These are phyloP conservation scores for Tetraneura akinire DNA, from an alignment of 1,140 invertebrate species.

Conservation along the genomic window DNA sequence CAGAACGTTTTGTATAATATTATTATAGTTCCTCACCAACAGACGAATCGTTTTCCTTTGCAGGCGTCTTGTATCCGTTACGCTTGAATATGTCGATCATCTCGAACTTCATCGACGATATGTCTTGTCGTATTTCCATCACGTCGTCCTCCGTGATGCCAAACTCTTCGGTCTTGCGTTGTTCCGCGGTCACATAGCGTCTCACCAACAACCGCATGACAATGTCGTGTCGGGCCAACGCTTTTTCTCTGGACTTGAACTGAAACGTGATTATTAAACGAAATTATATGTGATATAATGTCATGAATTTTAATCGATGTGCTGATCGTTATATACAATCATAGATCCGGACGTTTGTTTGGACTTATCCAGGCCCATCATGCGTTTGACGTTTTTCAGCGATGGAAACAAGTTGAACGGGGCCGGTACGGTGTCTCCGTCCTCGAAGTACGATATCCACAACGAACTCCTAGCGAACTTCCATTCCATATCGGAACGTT, in stretches of 20 bases:
- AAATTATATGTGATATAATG: not conserved
- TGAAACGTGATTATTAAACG: conserved; percentile 55
- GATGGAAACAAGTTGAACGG: conserved; percentile 88
- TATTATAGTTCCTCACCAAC: conserved; percentile 61
- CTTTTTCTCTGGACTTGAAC: conserved; percentile 71
- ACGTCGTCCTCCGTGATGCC: conserved; percentile 94
- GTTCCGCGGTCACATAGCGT: conserved; percentile 81
- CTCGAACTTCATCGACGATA: conserved; percentile 82
- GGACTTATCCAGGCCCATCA: conserved; percentile 58
- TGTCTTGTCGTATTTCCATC: conserved; percentile 94
- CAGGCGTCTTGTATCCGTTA: conserved; percentile 79
- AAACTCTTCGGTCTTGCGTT: conserved; percentile 77
- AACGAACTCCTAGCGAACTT: conserved; percentile 86
- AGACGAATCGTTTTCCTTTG: conserved; percentile 66
- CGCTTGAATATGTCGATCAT: conserved; percentile 82
- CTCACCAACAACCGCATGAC: conserved; percentile 79
- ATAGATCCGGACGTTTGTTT: conserved; percentile 53
- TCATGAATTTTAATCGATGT: too few relatives aligned
- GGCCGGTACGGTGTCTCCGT: conserved; percentile 80
- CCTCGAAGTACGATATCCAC: conserved; percentile 93
- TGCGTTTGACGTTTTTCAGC: conserved; percentile 66
- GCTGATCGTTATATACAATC: conserved; percentile 49
- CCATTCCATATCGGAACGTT: conserved; percentile 87
- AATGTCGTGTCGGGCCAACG: conserved; percentile 69
- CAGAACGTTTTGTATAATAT: too few relatives aligned